Evolutionary conservation across 2,888 invertebrate genomes (phyloP), one percentile per base, ranked within the genome.

Genomic region (Troides helena): DNA sequence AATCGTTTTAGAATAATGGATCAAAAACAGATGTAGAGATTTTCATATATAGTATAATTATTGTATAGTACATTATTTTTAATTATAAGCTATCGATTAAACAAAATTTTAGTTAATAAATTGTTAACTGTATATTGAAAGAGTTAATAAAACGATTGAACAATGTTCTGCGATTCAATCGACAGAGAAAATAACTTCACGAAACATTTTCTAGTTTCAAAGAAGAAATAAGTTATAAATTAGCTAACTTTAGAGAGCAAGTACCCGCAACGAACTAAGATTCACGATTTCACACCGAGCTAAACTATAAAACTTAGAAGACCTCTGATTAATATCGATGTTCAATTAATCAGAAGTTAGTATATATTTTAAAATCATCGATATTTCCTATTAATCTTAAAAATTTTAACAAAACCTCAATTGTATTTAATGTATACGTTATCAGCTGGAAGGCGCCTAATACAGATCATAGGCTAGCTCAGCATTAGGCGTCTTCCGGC

Each of bases 201-300:
- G 63, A 68, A 58, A 30, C 67, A 59, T 73, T 75, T 71, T 72
- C 73, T 61, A 50, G 59, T 73, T 76, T 76, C 76, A 76, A 80
- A 81, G 80, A 82, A 84, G 82, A 84, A 86, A 86, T 85, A 83
- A 82, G 86, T 86, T 80, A 90, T 91, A 90, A 90, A 89, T 89
- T 86, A 83, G 79, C 79, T 81, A 89, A 89, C 87, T 89, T 89
- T 89, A 88, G 87, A 86, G 83, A 86, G 89, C 89, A 88, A 89
- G 89, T 88, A 89, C 89, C 89, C 85, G 77, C 83, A 84, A 86
- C 87, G 86, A 85, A 84, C 85, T 80, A 86, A 88, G 88, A 88
- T 89, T 87, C 88, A 88, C 84, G 85, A 81, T 81, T 76, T 79
- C 76, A 77, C 77, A 76, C 72, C 75, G 63, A 72, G 71, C 73